Evolutionary conservation across 2,113 vertebrate species (phyloP).

Genomic region (Callorhinus ursinus): DNA sequence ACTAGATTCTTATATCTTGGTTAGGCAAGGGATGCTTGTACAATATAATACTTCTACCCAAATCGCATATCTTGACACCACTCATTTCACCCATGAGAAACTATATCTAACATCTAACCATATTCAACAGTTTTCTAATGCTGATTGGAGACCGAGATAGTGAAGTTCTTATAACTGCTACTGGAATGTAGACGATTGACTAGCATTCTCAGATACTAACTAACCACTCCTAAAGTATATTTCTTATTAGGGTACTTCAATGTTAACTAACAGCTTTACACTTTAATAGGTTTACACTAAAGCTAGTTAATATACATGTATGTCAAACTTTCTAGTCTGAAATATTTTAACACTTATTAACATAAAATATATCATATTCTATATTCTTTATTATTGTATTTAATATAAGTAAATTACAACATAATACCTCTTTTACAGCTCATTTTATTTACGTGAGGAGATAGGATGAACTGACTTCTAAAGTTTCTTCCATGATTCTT

Average conservation of each 20-base stretch:
- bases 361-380: not conserved
- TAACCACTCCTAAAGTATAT: not conserved
- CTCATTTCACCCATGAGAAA: not conserved
- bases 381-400: not conserved
- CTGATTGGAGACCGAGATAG: not conserved
- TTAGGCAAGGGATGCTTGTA: not conserved
- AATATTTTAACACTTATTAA: not conserved
- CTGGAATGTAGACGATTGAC: not conserved
- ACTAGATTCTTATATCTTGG: not conserved
- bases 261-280: not conserved
- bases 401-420: slow-evolving; percentile 7
- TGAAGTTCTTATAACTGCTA: not conserved
- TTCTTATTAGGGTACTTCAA: not conserved
- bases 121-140: not conserved
- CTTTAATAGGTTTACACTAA: not conserved
- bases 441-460: not conserved
- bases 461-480: not conserved
- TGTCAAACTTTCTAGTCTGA: slow-evolving; percentile 6
- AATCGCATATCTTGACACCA: not conserved
- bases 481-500: slow-evolving; percentile 12
- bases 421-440: not conserved
- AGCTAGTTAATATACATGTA: not conserved
- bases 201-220: slow-evolving; percentile 5
- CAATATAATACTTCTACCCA: not conserved
- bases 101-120: not conserved